Conservation (phyloP, 2,113 vertebrate species). For the Anhinga anhinga region DNA sequence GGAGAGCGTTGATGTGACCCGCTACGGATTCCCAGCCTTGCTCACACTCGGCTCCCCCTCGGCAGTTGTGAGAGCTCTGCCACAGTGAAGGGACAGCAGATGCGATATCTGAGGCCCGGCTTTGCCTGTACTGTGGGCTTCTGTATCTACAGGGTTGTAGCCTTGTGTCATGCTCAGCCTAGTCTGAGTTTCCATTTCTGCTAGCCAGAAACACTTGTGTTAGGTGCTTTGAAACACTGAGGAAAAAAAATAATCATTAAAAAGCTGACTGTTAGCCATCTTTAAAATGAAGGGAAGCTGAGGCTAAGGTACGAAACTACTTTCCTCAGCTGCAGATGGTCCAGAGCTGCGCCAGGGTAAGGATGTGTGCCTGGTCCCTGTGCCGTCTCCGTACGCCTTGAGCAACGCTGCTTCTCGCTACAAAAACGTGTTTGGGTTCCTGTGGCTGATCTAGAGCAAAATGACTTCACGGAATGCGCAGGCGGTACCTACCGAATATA, state of each 20-base stretch:
- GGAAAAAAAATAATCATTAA: neutral
- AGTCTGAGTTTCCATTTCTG: neutral
- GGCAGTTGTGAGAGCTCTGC: neutral
- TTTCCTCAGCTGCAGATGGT: neutral
- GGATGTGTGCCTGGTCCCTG: neutral
- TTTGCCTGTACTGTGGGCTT: neutral
- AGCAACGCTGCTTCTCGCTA: neutral
- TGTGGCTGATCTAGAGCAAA: neutral
- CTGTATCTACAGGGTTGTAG: neutral
- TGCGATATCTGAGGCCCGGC: neutral
- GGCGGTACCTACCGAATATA: neutral
- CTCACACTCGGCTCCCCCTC: neutral
- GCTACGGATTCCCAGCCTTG: neutral
- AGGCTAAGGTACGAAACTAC: neutral
- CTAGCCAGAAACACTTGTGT: neutral
- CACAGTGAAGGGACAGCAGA: neutral
- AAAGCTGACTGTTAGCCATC: neutral
- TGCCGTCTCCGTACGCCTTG: neutral
- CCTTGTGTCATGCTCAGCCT: neutral
- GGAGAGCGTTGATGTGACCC: neutral
- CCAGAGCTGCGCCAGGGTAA: neutral
- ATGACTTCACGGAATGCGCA: neutral
- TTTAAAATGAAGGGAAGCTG: neutral
- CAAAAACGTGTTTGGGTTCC: neutral
- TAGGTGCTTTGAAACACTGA: neutral